These are phyloP conservation scores for Ellobium chinense DNA, from an alignment of 2,888 invertebrate species.

Conservation along the genomic window DNA sequence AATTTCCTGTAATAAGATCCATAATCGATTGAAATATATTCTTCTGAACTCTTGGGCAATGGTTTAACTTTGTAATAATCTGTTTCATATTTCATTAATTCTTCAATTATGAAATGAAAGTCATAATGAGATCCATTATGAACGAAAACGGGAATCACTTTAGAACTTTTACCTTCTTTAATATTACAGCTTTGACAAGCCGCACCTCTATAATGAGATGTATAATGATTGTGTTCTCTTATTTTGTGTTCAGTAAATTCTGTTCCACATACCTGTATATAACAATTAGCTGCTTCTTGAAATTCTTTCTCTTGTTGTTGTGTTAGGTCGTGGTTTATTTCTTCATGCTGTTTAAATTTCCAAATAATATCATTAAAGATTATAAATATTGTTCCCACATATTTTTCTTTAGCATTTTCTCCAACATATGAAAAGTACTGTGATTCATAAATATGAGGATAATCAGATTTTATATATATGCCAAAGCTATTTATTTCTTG, in stretches of 20 bases:
- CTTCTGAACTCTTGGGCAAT: constrained; percentile 25
- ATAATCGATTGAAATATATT: constrained; percentile 46
- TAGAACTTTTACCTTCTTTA: constrained; percentile 46
- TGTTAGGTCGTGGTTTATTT: background rate
- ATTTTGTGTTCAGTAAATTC: background rate
- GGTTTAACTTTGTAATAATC: constrained; percentile 33
- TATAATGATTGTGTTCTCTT: constrained; percentile 29
- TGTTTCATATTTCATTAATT: constrained; percentile 40
- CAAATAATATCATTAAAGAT: background rate
- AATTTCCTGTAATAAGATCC: constrained; percentile 44
- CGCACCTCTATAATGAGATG: constrained; percentile 19
- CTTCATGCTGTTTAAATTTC: background rate
- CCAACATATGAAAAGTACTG: background rate
- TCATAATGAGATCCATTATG: constrained; percentile 49
- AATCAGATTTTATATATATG: constrained; percentile 25
- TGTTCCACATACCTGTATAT: background rate
- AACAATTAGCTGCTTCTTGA: background rate
- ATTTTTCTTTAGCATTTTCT: constrained; percentile 3
- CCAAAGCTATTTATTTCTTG: constrained; percentile 14
- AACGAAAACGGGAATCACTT: constrained; percentile 47
- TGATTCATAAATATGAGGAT: too few species aligned
- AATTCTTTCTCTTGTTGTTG: background rate
- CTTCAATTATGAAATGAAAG: constrained; percentile 48
- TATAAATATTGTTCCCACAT: background rate
- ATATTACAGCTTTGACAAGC: constrained; percentile 47